Evolutionary conservation across 1,140 invertebrate species (phyloP).

Genomic region (Rhagoletis zephyria): DNA sequence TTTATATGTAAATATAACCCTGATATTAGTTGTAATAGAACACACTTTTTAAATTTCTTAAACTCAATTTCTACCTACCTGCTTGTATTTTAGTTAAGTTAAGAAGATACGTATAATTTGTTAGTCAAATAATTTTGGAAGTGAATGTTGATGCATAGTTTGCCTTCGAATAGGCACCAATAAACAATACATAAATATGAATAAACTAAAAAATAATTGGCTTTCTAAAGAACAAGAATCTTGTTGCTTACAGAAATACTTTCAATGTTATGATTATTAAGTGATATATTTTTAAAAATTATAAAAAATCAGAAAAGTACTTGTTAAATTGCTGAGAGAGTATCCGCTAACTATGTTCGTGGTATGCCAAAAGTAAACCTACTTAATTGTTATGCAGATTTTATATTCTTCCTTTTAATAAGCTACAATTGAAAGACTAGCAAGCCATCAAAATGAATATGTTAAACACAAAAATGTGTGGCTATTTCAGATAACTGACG

Average conservation of each 20-base stretch:
- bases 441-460: slow-evolving; percentile 22
- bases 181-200: neutral
- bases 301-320: neutral
- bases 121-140: neutral
- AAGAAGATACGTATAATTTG: neutral
- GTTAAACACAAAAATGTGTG: neutral
- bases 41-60: slow-evolving; percentile 48
- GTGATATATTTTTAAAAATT: slow-evolving; percentile 21
- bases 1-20: slow-evolving; percentile 77
- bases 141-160: neutral
- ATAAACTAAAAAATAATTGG: neutral
- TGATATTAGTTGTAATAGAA: slow-evolving; percentile 84
- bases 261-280: neutral
- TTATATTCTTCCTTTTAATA: neutral
- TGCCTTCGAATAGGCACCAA: neutral
- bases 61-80: slow-evolving; percentile 17
- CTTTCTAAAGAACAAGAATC: neutral
- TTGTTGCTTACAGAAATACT: slow-evolving; percentile 31
- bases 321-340: neutral
- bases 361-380: slow-evolving; percentile 8
- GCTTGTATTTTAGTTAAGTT: slow-evolving; percentile 27
- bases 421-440: neutral
- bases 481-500: slow-evolving; percentile 52
- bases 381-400: neutral
- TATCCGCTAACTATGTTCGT: slow-evolving; percentile 1